Conservation (phyloP, 2,888 invertebrate genomes). For the Toxonevra muliebris region DNA sequence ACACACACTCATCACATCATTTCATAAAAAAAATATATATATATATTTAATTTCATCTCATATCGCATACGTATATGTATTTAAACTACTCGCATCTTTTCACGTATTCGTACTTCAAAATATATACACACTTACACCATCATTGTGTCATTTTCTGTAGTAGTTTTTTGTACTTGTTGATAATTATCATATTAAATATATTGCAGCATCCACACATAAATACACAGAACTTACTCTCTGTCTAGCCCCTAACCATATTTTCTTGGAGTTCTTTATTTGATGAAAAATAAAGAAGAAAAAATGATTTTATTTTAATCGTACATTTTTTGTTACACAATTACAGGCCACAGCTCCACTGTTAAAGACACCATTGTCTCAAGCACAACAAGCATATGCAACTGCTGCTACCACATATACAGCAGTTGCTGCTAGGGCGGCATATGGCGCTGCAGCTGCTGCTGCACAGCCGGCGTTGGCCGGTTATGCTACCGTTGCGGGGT, state of each 20-base stretch:
- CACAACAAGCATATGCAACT: conserved; percentile 89
- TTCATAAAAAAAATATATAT: too few species aligned
- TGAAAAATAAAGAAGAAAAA: too few species aligned
- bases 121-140: background rate
- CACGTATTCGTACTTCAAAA: background rate
- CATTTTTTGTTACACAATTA: conserved; percentile 35
- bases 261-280: conserved; percentile 1
- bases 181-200: too few species aligned
- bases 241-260: background rate
- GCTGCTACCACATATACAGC: conserved; percentile 89
- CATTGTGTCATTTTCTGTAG: too few species aligned
- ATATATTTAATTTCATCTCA: background rate
- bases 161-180: too few species aligned
- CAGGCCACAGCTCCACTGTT: conserved; percentile 80
- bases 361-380: conserved; percentile 80
- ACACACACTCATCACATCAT: too few species aligned
- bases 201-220: too few species aligned
- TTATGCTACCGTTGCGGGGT: conserved; percentile 77
- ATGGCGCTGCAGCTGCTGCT: conserved; percentile 77
- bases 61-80: background rate
- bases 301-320: background rate
- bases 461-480: conserved; percentile 71
- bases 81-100: conserved; percentile 1
- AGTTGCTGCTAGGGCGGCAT: conserved; percentile 85
- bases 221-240: too few species aligned